Evolutionary conservation across 1,140 invertebrate species (phyloP), one percentile per base, ranked within the genome.

Genomic region (Heliconius hermathena): DNA sequence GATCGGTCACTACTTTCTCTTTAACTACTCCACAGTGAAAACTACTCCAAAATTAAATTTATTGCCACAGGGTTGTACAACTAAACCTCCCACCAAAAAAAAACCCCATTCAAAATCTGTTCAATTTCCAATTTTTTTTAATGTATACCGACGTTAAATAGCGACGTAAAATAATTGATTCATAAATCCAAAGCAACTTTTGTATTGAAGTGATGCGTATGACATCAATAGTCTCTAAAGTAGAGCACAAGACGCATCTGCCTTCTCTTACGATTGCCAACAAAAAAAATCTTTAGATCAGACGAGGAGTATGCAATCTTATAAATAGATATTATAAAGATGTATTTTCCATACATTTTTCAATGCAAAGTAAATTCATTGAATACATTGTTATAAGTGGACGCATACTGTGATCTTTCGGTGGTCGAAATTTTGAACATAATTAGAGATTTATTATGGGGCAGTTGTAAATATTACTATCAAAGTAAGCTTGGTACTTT

Each of bases 191-290:
- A 74, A 41, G 49, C 36, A 76, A 76, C 78, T 80, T 75, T 76
- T 80, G 78, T 80, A 54, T 81, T 85, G 79, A 79, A 83, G 49
- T 79, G 76, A 60, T 52, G 76, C 46, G 80, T 73, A 74, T 77
- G 84, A 83, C 84, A 66, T 84, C 66, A 86, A 86, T 86, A 71
- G 74, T 57, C 36, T 74, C 78, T 77, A 84, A 84, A 84, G 82
- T 82, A 77, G 85, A 83, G 77, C 76, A 77, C 73, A 73, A 80
- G 60, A 26, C 46, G 80, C 82, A 85, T 82, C 81, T 84, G 81
- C 77, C 83, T 79, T 46, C 72, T 79, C 29, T 72, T 76, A 79
- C 38, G 33, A 71, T 22, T 46, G 20, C 1, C 38, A 79, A 79
- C 41, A 41, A 54, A 71, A n/a, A 81, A 72, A 72, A 71, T 73